Conservation (phyloP, 92 coral and sea anemone genomes). For the Zoanthus solanderi region DNA sequence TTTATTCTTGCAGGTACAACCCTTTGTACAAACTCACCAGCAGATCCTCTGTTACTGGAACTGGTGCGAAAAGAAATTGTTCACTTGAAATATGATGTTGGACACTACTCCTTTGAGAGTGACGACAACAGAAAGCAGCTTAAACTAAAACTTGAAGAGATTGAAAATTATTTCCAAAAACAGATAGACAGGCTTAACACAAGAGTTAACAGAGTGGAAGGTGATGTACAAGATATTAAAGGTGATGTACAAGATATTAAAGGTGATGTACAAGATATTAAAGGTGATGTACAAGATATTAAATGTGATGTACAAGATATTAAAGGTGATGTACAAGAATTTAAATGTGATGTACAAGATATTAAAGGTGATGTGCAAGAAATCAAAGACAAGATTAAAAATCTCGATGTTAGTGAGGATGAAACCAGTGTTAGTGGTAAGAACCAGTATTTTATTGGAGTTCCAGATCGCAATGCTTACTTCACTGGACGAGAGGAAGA, state of each 20-base stretch:
- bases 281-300: constrained; percentile 6
- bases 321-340: no score
- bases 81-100: constrained; percentile 1
- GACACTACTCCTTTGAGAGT: background rate
- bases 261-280: background rate
- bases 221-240: background rate
- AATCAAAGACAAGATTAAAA: background rate
- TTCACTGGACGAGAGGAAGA: constrained; percentile 40
- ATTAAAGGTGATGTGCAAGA: constrained; percentile 3
- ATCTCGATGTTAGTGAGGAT: background rate
- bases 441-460: constrained; percentile 4
- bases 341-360: background rate
- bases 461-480: constrained; percentile 7
- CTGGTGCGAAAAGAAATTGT: constrained; percentile 10
- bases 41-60: background rate
- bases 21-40: constrained; percentile 2
- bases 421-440: background rate
- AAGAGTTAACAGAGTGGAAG: background rate
- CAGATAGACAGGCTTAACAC: background rate
- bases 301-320: constrained; percentile 2
- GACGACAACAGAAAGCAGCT: constrained; percentile 1
- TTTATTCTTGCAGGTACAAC: background rate
- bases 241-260: constrained; percentile 15
- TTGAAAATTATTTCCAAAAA: background rate
- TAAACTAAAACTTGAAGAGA: no score